Percentiles rank a stretch among this genome's conserved stretches.
Conservation (phyloP, 2,113 vertebrate genomes). For the Pampusana beccarii region DNA sequence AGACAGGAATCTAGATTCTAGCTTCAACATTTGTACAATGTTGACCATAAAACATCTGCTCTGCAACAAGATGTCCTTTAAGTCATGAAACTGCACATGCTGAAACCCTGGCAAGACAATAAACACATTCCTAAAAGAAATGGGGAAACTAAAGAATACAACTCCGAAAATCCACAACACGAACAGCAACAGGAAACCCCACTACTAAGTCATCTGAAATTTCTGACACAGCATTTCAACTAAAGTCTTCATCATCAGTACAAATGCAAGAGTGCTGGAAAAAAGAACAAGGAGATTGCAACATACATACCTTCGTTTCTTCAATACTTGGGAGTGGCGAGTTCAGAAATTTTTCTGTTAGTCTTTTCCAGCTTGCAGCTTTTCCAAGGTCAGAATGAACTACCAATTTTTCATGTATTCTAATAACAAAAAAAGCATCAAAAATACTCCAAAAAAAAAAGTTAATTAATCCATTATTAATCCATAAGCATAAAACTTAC, state of each 20-base stretch:
- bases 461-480: background rate
- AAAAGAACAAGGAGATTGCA: background rate
- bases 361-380: constrained; percentile 90
- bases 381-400: constrained; percentile 94
- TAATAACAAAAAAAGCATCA: constrained; percentile 58
- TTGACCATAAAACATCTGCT: background rate
- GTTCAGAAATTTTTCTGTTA: constrained; percentile 91
- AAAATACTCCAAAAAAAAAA: background rate
- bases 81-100: background rate
- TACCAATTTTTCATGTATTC: constrained; percentile 93
- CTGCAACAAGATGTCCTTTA: background rate
- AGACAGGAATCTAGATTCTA: background rate
- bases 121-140: background rate
- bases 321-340: constrained; percentile 82
- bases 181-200: background rate
- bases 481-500: constrained; percentile 72
- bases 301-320: constrained; percentile 80
- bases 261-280: background rate
- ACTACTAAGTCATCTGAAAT: background rate
- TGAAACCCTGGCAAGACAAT: background rate
- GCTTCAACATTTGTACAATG: background rate
- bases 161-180: background rate
- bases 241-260: background rate
- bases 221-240: background rate
- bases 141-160: background rate